These are phyloP conservation scores for Netelia inedita DNA, from an alignment of 2,888 invertebrate species.

Conservation along the genomic window DNA sequence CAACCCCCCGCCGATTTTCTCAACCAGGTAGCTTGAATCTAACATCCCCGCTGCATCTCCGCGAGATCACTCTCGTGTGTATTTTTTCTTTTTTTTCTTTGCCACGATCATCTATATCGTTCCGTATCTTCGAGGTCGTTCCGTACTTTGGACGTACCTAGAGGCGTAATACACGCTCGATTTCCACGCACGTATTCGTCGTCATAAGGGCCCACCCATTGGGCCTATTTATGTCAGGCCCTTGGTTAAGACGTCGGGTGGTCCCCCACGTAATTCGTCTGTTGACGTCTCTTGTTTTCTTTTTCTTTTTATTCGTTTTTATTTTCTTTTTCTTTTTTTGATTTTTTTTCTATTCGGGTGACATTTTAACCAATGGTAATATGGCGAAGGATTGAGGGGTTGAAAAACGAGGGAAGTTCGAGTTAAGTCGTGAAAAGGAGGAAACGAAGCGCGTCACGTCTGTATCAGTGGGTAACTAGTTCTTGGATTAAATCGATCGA, in stretches of 20 bases:
- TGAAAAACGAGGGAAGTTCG: too few relatives aligned
- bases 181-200: slow-evolving; percentile 55
- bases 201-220: slow-evolving; percentile 77
- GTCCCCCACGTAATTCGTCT: slow-evolving; percentile 68
- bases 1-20: slow-evolving; percentile 55
- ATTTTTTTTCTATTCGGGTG: not conserved
- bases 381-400: not conserved
- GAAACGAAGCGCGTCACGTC: slow-evolving; percentile 3
- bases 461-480: slow-evolving; percentile 60
- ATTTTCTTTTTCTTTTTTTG: not conserved
- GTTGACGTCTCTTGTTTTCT: slow-evolving; percentile 29
- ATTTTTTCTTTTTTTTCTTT: slow-evolving; percentile 22
- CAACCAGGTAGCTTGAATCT: slow-evolving; percentile 47
- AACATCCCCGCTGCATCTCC: slow-evolving; percentile 10
- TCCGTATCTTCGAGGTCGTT: slow-evolving; percentile 38
- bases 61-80: slow-evolving; percentile 40
- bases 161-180: slow-evolving; percentile 51
- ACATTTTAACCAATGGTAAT: slow-evolving; percentile 9
- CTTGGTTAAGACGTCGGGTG: slow-evolving; percentile 76
- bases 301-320: not conserved
- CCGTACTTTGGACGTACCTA: slow-evolving; percentile 3
- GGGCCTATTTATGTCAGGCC: slow-evolving; percentile 78
- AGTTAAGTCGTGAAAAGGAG: too few relatives aligned
- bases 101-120: slow-evolving; percentile 33
- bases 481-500: slow-evolving; percentile 65